Base-by-base conservation (phyloP, 2,113 vertebrate species). In the Zingel zingel region DNA sequence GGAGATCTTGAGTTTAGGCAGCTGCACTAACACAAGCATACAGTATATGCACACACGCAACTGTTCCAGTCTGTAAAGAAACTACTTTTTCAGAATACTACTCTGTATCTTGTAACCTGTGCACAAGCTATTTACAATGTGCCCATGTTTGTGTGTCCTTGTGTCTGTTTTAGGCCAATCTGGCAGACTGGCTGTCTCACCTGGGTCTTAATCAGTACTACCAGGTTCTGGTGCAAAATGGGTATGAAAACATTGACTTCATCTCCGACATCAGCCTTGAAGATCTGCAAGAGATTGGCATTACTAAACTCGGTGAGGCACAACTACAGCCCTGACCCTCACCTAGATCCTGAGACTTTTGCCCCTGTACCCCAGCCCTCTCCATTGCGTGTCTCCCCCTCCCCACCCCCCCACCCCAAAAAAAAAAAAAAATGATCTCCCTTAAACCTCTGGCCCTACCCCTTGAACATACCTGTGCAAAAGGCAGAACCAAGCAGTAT, bases 241-340 rank as follows among this genome's bases (percentile, higher is more conserved):
- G 98, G 66, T 99, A 99, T 0, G 98, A 99, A 94, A 99, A 98
- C 93, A 97, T 99, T 1, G 98, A 99, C 91, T 99, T 99, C 86
- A 96, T 99, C 91, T 98, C 97, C 0, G 98, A 99, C 90, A 98
- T 99, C 93, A 99, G 97, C 69, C 97, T 98, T 89, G 98, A 99
- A 79, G 98, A 99, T 89, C 94, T 99, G 82, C 97, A 98, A 89
- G 98, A 99, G 94, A 99, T 99, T 0, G 98, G 98, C 83, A 99
- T 99, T 92, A 97, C 96, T 61, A 99, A 94, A 62, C 89, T 93
- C 0, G 92, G 91, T 93, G 78, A 88, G 83, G 47, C 14, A 47
- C 36, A 18, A 27, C 54, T n/a, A 66, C 13, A 27, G 3, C 30
- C 30, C 30, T 30, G 30, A 39, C 36, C 36, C 6, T 43, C 39